Evolutionary conservation across 2,113 vertebrate genomes (phyloP), one percentile per base, ranked within the genome.

Genomic region (Bubo blakistoni): DNA sequence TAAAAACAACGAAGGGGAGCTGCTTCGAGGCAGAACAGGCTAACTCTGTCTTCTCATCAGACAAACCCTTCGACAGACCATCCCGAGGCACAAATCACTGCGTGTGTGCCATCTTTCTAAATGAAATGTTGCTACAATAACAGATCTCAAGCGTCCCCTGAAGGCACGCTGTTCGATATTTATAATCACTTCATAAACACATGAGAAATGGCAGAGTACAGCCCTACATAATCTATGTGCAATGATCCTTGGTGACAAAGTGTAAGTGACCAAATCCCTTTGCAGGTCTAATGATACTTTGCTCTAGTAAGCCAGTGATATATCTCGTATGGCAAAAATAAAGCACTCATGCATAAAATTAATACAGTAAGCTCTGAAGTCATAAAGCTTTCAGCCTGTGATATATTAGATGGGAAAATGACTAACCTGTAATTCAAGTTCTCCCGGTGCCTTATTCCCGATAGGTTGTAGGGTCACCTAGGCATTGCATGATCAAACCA

Each of bases 341-440:
- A 97, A 97, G 97, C 96, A 92, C 79, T 96, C 97, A 96, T 97
- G 97, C 97, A 97, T 98, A 97, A 98, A 98, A 97, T 97, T 96
- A 98, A 97, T 96, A 96, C 91, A 96, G 91, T 94, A 96, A 96
- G 96, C 97, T 92, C 95, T 91, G 74, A 94, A 96, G 90, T 81
- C 97, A 96, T 97, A 96, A 97, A 97, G 90, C 96, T 96, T 96
- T 97, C 71, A 84, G 65, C 44, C 72, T 82, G 74, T 96, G 97
- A 97, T 97, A 88, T 80, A 97, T 96, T 92, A 89, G 94, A 88
- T 91, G 91, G 79, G 86, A 96, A 96, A 96, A 91, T 87, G 70
- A 82, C 92, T 91, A 88, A 93, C 71, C 57, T 92, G 86, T 82
- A 91, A 97, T 91, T 96, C 82, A 91, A 66, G 78, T 71, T 91